Conservation (phyloP, 2,113 vertebrate species). For the Tetraodon nigroviridis region DNA sequence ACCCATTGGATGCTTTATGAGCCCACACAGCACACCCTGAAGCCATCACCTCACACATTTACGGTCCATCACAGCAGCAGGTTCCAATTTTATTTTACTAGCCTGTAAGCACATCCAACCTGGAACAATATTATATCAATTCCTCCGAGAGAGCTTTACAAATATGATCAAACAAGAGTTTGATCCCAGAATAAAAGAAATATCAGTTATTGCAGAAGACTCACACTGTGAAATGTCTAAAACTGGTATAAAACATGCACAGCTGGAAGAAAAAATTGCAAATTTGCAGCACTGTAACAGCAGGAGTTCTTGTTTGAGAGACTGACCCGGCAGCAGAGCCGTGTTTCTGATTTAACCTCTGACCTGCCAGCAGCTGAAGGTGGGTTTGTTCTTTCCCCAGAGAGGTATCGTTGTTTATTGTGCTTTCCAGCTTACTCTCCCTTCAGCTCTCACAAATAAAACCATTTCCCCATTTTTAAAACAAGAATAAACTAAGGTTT, state of each 20-base stretch:
- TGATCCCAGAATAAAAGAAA: constrained; percentile 18
- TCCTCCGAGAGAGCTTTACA: constrained; percentile 33
- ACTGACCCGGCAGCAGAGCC: neutral
- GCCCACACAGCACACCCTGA: constrained; percentile 36
- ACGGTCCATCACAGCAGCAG: constrained; percentile 60
- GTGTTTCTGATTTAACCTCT: constrained; percentile 17
- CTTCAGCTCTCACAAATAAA: neutral
- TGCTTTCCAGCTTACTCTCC: neutral
- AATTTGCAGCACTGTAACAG: constrained; percentile 1
- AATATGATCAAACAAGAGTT: constrained; percentile 42
- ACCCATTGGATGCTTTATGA: constrained; percentile 62
- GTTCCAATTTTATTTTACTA: constrained; percentile 47
- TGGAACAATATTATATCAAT: constrained; percentile 13
- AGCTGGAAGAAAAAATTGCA: constrained; percentile 14
- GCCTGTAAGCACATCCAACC: constrained; percentile 56
- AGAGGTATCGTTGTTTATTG: constrained; percentile 5
- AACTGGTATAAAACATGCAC: neutral
- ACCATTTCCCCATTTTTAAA: no score
- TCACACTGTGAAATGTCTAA: constrained; percentile 19
- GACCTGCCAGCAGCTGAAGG: constrained; percentile 14
- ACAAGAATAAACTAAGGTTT: no score
- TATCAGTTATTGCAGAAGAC: constrained; percentile 33
- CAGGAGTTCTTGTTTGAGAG: neutral
- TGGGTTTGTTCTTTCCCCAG: neutral
- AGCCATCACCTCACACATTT: constrained; percentile 37